Evolutionary conservation across 2,113 vertebrate species (phyloP).

Genomic region (western clawed frog (Xenopus tropicalis)): DNA sequence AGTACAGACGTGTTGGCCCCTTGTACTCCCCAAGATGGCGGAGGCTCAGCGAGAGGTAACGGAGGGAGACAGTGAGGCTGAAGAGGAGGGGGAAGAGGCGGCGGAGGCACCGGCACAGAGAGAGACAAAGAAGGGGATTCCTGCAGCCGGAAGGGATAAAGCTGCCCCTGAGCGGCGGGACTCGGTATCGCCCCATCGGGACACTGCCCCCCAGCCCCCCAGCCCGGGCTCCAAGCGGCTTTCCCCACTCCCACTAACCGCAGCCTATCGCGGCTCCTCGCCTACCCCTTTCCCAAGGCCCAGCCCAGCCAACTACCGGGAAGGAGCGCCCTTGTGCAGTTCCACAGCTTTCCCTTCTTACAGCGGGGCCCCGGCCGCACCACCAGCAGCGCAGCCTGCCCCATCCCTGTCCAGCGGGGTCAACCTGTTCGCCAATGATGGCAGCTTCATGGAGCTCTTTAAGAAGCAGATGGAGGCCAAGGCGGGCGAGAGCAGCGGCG

Average conservation of each 20-base stretch:
- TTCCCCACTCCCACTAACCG: background rate
- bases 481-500: background rate
- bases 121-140: conserved; percentile 44
- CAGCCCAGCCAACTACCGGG: background rate
- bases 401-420: conserved; percentile 55
- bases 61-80: conserved; percentile 51
- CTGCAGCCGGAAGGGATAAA: conserved; percentile 51
- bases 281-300: too few species aligned
- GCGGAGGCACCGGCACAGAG: conserved; percentile 48
- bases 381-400: conserved; percentile 9
- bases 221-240: background rate
- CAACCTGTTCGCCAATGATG: conserved; percentile 92
- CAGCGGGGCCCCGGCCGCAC: background rate
- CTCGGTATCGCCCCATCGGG: conserved; percentile 54
- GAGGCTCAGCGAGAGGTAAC: conserved; percentile 58
- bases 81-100: conserved; percentile 46
- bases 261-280: conserved; percentile 33
- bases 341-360: too few species aligned
- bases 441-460: conserved; percentile 94
- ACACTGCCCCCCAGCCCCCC: conserved; percentile 67
- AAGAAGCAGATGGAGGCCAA: conserved; percentile 79
- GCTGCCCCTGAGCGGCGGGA: conserved; percentile 47
- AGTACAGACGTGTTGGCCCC: too few species aligned
- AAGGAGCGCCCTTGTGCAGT: conserved; percentile 46
- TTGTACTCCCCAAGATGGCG: conserved; percentile 59